Conservation (phyloP, 1,140 invertebrate species). For the Drosophila sproati region DNA sequence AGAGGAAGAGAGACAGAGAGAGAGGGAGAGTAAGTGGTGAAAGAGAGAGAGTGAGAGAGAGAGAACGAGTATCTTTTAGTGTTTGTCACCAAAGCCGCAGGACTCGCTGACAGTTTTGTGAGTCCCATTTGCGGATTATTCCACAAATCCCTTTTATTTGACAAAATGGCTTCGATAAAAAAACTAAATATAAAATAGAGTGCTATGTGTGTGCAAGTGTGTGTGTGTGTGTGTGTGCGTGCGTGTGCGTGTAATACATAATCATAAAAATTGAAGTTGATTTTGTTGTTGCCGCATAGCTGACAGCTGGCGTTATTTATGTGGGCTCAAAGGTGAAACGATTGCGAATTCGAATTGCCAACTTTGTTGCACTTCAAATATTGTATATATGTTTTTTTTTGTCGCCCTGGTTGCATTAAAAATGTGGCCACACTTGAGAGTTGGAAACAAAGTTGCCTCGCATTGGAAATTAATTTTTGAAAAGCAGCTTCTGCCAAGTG, state of each 20-base stretch:
- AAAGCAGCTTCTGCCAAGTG: slow-evolving; percentile 45
- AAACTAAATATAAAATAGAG: slow-evolving; percentile 33
- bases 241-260: slow-evolving; percentile 23
- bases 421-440: slow-evolving; percentile 26
- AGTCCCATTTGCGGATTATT: slow-evolving; percentile 74
- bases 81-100: slow-evolving; percentile 50
- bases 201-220: not conserved
- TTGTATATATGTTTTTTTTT: not conserved
- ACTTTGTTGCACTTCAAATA: slow-evolving; percentile 37
- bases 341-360: slow-evolving; percentile 2
- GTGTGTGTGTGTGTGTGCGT: slow-evolving; percentile 5
- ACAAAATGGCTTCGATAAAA: slow-evolving; percentile 80
- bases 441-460: slow-evolving; percentile 66
- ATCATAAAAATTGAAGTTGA: slow-evolving; percentile 73
- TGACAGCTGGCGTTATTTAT: slow-evolving; percentile 65
- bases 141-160: slow-evolving; percentile 72
- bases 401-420: slow-evolving; percentile 12
- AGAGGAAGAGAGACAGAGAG: not conserved
- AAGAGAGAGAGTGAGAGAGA: not conserved
- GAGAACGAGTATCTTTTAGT: slow-evolving; percentile 30
- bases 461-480: slow-evolving; percentile 63
- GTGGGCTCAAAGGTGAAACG: slow-evolving; percentile 20
- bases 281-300: slow-evolving; percentile 62
- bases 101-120: slow-evolving; percentile 36
- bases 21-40: not conserved